Evolutionary conservation across 2,888 invertebrate genomes (phyloP), one percentile per base, ranked within the genome.

Genomic region (Leptogaster cylindrica): DNA sequence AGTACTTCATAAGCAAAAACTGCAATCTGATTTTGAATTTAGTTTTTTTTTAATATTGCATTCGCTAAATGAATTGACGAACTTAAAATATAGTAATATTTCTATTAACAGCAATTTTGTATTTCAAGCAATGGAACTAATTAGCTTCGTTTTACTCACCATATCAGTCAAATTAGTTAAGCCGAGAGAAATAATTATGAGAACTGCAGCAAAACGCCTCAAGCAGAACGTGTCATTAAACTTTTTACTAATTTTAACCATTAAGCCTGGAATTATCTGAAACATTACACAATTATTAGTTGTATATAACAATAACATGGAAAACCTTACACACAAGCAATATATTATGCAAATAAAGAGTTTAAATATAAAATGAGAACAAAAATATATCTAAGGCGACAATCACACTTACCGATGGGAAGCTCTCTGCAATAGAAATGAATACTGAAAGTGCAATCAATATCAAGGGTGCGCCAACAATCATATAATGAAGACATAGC

Each of bases 81-180:
- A n/a, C n/a, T n/a, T n/a, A 7, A 31, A 7, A 31, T 31, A 31
- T 7, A 55, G n/a, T n/a, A n/a, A n/a, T n/a, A n/a, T n/a, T n/a
- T n/a, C n/a, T n/a, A n/a, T n/a, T n/a, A n/a, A n/a, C n/a, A n/a
- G n/a, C n/a, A n/a, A n/a, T 31, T 31, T 31, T 31, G 6, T 31
- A 7, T 31, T 31, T 31, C 10, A 31, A 31, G n/a, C n/a, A n/a
- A n/a, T n/a, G n/a, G n/a, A n/a, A 31, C 10, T 31, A 31, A n/a
- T n/a, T n/a, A n/a, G n/a, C n/a, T n/a, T n/a, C n/a, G n/a, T 20
- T 46, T 25, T 48, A 75, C 82, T 82, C 79, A 88, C 88, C 83
- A 86, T 84, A 75, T 88, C 87, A 67, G 85, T 77, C 68, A 86
- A 79, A 79, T 87, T 88, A 58, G 85, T 83, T 16, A 83, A 77